phyloP scores from a whole-genome alignment of 2,888 invertebrate genomes.

The Orthonevra nobilis region DNA sequence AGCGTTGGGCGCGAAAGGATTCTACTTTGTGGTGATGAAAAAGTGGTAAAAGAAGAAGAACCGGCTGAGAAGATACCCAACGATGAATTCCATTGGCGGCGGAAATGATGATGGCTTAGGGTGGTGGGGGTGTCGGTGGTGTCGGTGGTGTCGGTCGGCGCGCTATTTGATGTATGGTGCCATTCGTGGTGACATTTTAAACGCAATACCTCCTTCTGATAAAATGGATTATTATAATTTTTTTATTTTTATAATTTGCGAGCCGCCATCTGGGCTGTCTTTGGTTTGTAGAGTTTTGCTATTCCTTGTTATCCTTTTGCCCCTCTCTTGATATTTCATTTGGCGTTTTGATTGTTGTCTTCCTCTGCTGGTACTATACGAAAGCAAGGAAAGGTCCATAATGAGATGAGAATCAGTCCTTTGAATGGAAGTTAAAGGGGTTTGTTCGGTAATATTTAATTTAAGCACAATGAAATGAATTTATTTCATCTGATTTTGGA shows the following conservation, averaged over 20 bases:
- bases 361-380: too few relatives aligned
- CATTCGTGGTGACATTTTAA: constrained; percentile 64
- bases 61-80: constrained; percentile 34
- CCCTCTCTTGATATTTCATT: constrained; percentile 8
- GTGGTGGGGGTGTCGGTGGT: too few relatives aligned
- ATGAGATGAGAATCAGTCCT: neutral
- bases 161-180: constrained; percentile 60
- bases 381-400: too few relatives aligned
- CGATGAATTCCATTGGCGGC: too few relatives aligned
- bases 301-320: constrained; percentile 13
- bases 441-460: too few relatives aligned
- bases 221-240: constrained; percentile 42
- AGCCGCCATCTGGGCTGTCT: constrained; percentile 41
- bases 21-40: constrained; percentile 20
- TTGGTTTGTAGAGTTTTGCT: constrained; percentile 9
- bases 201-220: constrained; percentile 49
- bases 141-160: constrained; percentile 2
- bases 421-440: neutral
- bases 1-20: constrained; percentile 47
- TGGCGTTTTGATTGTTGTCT: constrained; percentile 11
- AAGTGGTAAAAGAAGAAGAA: constrained; percentile 5
- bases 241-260: constrained; percentile 46
- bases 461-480: too few relatives aligned
- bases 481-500: too few relatives aligned
- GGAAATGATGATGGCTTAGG: constrained; percentile 39